Base-by-base conservation (phyloP, 1,140 invertebrate species). In the Psilanteris sp. region DNA sequence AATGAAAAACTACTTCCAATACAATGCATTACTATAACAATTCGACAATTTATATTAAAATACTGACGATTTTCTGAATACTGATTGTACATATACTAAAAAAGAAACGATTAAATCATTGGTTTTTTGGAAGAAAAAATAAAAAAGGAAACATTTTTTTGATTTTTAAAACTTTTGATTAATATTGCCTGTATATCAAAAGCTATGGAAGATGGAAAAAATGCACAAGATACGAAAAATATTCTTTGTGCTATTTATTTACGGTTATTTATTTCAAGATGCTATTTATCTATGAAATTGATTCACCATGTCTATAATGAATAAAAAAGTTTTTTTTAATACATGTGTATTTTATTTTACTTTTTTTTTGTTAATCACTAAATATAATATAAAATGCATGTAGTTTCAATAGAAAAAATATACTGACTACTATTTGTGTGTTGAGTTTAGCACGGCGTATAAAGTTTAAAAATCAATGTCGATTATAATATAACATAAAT, bases 191-290 rank as follows among this genome's bases (percentile, higher is more conserved):
- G 16, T 66, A 36, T 71, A 31, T n/a, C 16, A 37, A 50, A 59
- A 77, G 10, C 48, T 54, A 68, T 80, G 82, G 79, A 86, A 84
- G 82, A 83, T 85, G 82, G 83, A 62, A 80, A 81, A 86, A 83
- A 79, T 78, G 67, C 64, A 79, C 72, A 36, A 75, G 55, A 57
- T n/a, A 75, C 75, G 31, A 11, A 13, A 77, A 61, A 43, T 7
- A n/a, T 59, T 50, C 48, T 54, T 34, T 70, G 68, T 72, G 46
- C 52, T 13, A 11, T 22, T 48, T 72, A 71, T 50, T 16, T 74
- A 72, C 74, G 79, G 78, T 70, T 80, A 77, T 78, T 73, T 73
- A 66, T 62, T 71, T 71, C 4, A 8, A 61, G 43, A 9, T 39
- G 77, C 79, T 66, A 75, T 80, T 67, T 82, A 54, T 77, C 77